Conservation (phyloP, 2,797 vertebrate genomes). For the Loris lydekkerianus region DNA sequence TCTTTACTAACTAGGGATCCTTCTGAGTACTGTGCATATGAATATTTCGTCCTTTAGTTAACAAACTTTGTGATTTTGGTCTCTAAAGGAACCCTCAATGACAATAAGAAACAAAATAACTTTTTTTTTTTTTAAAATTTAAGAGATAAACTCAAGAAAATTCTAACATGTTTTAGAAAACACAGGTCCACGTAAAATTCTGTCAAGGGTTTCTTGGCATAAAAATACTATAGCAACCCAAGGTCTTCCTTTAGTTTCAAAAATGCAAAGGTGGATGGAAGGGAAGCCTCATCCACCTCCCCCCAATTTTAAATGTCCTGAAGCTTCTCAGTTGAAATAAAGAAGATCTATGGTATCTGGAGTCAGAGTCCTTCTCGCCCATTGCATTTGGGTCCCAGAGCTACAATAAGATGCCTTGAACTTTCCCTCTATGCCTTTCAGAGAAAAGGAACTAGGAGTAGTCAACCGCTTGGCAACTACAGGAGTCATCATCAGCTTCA, state of each 20-base stretch:
- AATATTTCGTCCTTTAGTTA: conserved; percentile 49
- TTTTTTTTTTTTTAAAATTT: not conserved
- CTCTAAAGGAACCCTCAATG: not conserved
- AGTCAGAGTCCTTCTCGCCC: not conserved
- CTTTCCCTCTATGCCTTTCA: not conserved
- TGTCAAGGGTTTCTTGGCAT: not conserved
- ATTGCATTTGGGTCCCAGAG: not conserved
- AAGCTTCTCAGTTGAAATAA: conserved; percentile 75
- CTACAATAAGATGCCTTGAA: not conserved
- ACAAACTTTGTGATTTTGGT: not conserved
- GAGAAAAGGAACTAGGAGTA: not conserved
- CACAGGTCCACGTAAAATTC: not conserved
- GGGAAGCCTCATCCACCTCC: not conserved
- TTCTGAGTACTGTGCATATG: not conserved
- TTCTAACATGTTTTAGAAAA: conserved; percentile 47
- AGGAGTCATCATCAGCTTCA: not conserved
- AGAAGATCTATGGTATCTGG: conserved; percentile 64
- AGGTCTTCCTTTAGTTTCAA: conserved; percentile 18
- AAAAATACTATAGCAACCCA: not conserved
- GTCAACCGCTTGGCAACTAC: not conserved
- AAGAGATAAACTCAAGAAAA: conserved; percentile 36
- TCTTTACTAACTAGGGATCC: conserved; percentile 4
- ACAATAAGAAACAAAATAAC: conserved; percentile 10
- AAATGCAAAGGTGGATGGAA: not conserved
- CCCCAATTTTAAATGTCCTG: conserved; percentile 68